Conservation (phyloP, 2,797 vertebrate genomes). For the Helarctos malayanus region DNA sequence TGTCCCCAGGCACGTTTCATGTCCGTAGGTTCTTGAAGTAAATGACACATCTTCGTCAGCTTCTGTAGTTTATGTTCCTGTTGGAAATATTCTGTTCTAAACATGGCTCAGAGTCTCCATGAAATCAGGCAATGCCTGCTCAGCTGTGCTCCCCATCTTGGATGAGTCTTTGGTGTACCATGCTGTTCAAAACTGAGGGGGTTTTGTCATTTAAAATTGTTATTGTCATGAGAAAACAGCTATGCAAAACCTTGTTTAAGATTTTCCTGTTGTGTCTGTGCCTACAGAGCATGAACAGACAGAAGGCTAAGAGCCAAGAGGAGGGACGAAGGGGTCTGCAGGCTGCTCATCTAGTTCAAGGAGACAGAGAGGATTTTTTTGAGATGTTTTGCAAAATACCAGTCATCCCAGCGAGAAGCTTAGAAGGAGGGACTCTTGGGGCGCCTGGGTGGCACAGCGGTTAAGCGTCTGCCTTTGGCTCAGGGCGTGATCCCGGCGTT, state of each 20-base stretch:
- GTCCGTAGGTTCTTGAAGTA: background rate
- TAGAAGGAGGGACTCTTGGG: no score
- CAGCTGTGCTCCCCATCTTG: background rate
- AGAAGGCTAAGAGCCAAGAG: background rate
- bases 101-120: background rate
- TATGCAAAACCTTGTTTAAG: background rate
- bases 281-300: background rate
- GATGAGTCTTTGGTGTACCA: background rate
- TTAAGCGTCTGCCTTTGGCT: no score
- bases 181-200: background rate
- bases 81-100: slow-evolving; percentile 8
- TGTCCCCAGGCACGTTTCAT: background rate
- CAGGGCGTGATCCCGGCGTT: no score
- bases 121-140: background rate
- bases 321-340: background rate
- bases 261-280: background rate
- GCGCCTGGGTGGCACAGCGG: no score
- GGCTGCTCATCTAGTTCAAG: background rate
- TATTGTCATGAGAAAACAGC: slow-evolving; percentile 25
- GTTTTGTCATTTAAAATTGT: background rate
- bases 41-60: background rate
- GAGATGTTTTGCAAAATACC: slow-evolving; percentile 3
- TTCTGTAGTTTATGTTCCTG: background rate
- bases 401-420: background rate
- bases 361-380: background rate